A percentile compares a stretch with the other conserved stretches of the same genome.
Conservation (phyloP, 2,888 invertebrate genomes). For the Epistrophe eligans region DNA sequence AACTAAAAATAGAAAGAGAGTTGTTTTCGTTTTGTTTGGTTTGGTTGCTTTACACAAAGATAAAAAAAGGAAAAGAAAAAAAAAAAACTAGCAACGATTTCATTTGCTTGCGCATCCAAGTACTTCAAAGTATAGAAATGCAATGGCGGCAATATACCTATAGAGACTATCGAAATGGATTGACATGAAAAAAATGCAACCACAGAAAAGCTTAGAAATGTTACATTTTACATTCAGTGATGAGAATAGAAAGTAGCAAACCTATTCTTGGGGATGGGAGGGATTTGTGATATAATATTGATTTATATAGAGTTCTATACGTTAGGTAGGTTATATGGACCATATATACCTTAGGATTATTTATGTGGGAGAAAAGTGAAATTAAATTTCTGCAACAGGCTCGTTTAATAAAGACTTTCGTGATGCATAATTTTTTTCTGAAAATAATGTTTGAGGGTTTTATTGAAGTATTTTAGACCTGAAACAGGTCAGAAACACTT, state of each 20-base stretch:
- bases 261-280: background rate
- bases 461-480: too few relatives aligned
- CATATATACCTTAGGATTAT: background rate
- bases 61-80: constrained; percentile 36
- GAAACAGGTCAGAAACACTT: too few relatives aligned
- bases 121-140: constrained; percentile 33
- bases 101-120: constrained; percentile 66
- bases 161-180: background rate
- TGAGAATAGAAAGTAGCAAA: constrained; percentile 36
- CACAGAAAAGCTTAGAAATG: constrained; percentile 69
- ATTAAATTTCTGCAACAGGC: constrained; percentile 51
- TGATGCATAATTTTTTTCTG: background rate
- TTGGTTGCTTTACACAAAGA: constrained; percentile 1
- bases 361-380: constrained; percentile 48
- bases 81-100: constrained; percentile 72
- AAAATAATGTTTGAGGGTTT: background rate
- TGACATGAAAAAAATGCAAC: constrained; percentile 56
- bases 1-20: constrained; percentile 48
- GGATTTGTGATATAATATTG: background rate
- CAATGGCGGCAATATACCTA: constrained; percentile 73
- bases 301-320: too few relatives aligned
- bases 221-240: constrained; percentile 42
- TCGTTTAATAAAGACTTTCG: background rate
- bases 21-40: constrained; percentile 13
- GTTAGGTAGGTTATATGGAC: too few relatives aligned